phyloP scores from a whole-genome alignment of 1,140 invertebrate species.

The Bombus confusus region DNA sequence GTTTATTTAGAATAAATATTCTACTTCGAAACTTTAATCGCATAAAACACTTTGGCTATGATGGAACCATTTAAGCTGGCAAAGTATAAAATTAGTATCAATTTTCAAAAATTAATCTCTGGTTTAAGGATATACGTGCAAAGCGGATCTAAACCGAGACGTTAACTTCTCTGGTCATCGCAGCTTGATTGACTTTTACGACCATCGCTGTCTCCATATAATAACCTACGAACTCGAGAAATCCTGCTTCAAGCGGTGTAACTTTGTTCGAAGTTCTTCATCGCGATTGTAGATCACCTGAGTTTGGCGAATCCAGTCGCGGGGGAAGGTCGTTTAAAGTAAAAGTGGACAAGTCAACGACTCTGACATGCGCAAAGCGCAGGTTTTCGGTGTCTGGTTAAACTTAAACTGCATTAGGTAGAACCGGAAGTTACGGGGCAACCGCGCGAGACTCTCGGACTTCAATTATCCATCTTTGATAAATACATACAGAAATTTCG shows the following conservation, averaged over 20 bases:
- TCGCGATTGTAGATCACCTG: slow-evolving; percentile 41
- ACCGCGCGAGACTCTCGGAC: background rate
- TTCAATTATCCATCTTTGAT: background rate
- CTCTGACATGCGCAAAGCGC: background rate
- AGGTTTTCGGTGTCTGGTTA: background rate
- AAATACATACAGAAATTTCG: background rate
- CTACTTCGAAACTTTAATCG: background rate
- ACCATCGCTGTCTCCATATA: background rate
- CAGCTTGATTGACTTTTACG: slow-evolving; percentile 37
- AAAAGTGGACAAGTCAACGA: slow-evolving; percentile 38
- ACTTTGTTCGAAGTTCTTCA: slow-evolving; percentile 49
- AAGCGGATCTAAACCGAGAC: background rate
- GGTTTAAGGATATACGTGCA: background rate
- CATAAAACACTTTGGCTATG: background rate
- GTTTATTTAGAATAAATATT: background rate
- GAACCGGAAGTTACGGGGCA: background rate
- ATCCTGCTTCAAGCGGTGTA: slow-evolving; percentile 21
- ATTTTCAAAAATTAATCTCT: background rate
- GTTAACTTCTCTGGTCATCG: slow-evolving; percentile 19
- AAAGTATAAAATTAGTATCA: background rate
- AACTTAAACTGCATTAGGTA: background rate
- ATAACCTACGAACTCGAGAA: slow-evolving; percentile 43
- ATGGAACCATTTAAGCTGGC: background rate
- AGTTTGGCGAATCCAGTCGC: slow-evolving; percentile 12
- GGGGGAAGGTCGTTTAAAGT: slow-evolving; percentile 46